phyloP scores from a whole-genome alignment of 2,113 vertebrate species.

The Colistium nudipinnis region DNA sequence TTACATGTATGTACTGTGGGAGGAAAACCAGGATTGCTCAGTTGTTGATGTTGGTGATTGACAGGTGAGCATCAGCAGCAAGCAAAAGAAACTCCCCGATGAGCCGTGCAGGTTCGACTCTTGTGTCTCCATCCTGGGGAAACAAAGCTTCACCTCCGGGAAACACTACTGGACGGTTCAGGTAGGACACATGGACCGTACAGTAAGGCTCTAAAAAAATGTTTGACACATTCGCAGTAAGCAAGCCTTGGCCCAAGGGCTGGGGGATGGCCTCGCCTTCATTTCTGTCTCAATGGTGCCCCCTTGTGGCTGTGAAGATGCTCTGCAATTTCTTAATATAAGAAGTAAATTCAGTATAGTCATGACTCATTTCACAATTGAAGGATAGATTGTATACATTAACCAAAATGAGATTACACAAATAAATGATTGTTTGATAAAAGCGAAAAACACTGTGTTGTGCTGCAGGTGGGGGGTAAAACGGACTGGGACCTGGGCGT shows the following conservation, averaged over 20 bases:
- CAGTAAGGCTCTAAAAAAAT: no score
- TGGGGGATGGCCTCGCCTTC: neutral
- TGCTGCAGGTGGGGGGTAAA: conserved; percentile 67
- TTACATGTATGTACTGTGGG: no score
- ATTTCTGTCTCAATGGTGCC: neutral
- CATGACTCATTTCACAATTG: no score
- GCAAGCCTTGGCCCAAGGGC: no score
- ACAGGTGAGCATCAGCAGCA: conserved; percentile 46
- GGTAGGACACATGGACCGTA: no score
- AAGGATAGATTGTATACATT: no score
- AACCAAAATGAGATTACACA: no score
- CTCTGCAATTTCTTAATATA: neutral
- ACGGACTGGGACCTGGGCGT: conserved; percentile 73
- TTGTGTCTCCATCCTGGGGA: conserved; percentile 60
- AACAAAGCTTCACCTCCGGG: conserved; percentile 53
- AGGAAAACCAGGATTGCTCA: neutral
- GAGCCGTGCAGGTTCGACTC: conserved; percentile 56
- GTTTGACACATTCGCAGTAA: no score
- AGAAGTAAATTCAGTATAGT: no score
- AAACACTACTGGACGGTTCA: conserved; percentile 64
- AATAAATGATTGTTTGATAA: no score
- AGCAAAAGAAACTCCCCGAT: conserved; percentile 5
- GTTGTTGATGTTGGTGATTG: neutral
- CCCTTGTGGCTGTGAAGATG: neutral
- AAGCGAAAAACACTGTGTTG: no score